Evolutionary conservation across 1,140 invertebrate genomes (phyloP), one percentile per base, ranked within the genome.

Genomic region (Ctenoplectra terminalis): DNA sequence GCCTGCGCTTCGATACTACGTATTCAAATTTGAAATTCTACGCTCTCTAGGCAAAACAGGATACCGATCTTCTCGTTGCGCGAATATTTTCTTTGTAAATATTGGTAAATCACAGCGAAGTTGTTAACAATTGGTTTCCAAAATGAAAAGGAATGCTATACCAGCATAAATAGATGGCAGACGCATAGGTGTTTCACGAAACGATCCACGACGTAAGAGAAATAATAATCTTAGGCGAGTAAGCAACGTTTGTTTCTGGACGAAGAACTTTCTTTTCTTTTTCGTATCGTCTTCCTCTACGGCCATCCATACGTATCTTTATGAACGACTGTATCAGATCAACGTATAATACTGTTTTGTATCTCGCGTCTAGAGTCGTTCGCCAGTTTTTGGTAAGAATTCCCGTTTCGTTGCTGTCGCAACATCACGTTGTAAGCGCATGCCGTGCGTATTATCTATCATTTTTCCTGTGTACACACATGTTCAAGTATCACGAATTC

Each of bases 271-370:
- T 40, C 4, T 5, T 40, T 40, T 4, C 40, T 9, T 34, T 5
- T 31, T 72, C 20, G 50, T 26, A 61, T 78, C 52, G 40, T 46
- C 26, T 48, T 60, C 63, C 31, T 69, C n/a, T 78, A 71, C 76
- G 26, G 54, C 43, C 76, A 43, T 31, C 63, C 63, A 37, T 54
- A 29, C 1, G 8, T 1, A 37, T 17, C 7, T 17, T 15, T 34
- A 64, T 34, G 48, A 40, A 46, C 20, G 77, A 40, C 70, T 48
- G 40, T 75, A 67, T 81, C 43, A 52, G 52, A 81, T 81, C 79
- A 67, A 75, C 60, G 20, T 58, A 8, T 82, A 82, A 82, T 82
- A 82, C 80, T 77, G 80, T 77, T 77, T 66, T 23, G 23, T 66
- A 17, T 74, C 58, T 74, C 37, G 60, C 50, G 71, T n/a, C n/a